Evolutionary conservation across 2,888 invertebrate species (phyloP).

Genomic region (Empis stercorea): DNA sequence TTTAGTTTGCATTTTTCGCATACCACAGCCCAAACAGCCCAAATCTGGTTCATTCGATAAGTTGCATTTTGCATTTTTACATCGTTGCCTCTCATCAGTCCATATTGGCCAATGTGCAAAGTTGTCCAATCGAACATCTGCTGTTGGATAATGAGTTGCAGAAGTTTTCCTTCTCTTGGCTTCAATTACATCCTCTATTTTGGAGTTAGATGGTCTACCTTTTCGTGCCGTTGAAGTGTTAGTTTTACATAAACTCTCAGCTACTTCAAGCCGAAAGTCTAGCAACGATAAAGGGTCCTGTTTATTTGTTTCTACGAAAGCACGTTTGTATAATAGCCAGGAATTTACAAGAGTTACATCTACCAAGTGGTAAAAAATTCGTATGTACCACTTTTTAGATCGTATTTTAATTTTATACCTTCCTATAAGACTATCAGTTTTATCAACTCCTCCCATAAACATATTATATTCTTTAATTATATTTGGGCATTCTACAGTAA

Average conservation of each 20-base stretch:
- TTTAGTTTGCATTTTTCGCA: background rate
- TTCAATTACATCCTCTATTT: background rate
- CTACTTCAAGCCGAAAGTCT: background rate
- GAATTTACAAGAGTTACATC: conserved; percentile 7
- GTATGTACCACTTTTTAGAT: conserved; percentile 9
- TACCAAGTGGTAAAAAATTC: conserved; percentile 8
- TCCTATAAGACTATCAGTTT: conserved; percentile 11
- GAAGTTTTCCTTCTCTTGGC: background rate
- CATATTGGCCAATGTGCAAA: background rate
- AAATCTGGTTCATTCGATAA: too few species aligned
- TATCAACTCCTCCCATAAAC: conserved; percentile 7
- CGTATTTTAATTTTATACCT: conserved; percentile 8
- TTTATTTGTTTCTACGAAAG: background rate
- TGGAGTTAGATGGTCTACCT: background rate
- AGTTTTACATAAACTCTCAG: background rate
- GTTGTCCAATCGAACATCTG: background rate
- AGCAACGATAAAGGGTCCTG: background rate
- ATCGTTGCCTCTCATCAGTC: background rate
- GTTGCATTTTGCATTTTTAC: background rate
- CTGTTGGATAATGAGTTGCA: background rate
- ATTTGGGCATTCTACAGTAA: conserved; percentile 7
- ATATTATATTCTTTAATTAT: conserved; percentile 5
- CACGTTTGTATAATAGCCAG: conserved; percentile 1
- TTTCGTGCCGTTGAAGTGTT: background rate
- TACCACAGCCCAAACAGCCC: background rate